Conservation (phyloP, 2,888 invertebrate genomes). For the Nomada goodeniana region DNA sequence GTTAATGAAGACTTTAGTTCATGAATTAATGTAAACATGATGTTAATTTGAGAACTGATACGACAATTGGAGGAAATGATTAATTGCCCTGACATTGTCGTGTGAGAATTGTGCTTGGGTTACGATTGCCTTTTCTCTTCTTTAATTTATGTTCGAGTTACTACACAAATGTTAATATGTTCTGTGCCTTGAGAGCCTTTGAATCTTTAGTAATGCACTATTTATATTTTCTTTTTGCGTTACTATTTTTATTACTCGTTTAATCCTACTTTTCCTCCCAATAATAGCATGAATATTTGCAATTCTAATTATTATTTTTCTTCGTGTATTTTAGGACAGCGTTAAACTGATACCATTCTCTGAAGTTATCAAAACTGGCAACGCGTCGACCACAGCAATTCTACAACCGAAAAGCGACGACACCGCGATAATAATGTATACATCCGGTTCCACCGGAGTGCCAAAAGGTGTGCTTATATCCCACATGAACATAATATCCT, state of each 20-base stretch:
- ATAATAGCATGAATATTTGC: background rate
- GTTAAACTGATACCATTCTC: constrained; percentile 91
- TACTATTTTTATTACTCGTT: background rate
- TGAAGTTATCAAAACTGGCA: constrained; percentile 88
- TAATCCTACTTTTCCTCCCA: background rate
- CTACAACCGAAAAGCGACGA: constrained; percentile 90
- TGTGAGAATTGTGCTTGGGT: too few relatives aligned
- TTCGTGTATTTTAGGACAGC: constrained; percentile 83
- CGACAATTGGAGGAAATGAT: too few relatives aligned
- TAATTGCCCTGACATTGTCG: too few relatives aligned
- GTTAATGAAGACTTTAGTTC: too few relatives aligned
- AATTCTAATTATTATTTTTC: background rate
- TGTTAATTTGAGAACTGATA: too few relatives aligned
- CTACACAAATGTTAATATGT: too few relatives aligned
- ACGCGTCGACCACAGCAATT: constrained; percentile 73
- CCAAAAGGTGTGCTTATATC: constrained; percentile 96
- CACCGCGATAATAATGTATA: constrained; percentile 99
- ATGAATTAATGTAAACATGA: too few relatives aligned
- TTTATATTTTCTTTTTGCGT: background rate
- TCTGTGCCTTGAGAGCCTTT: too few relatives aligned
- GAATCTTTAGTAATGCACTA: too few relatives aligned
- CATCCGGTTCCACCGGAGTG: constrained; percentile 98
- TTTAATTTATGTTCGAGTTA: too few relatives aligned
- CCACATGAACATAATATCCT: constrained; percentile 92
- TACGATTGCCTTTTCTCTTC: too few relatives aligned